A percentile compares a stretch with the other conserved stretches of the same genome.
These are phyloP conservation scores for Octodonta nipae DNA, from an alignment of 2,888 invertebrate species.

Conservation along the genomic window DNA sequence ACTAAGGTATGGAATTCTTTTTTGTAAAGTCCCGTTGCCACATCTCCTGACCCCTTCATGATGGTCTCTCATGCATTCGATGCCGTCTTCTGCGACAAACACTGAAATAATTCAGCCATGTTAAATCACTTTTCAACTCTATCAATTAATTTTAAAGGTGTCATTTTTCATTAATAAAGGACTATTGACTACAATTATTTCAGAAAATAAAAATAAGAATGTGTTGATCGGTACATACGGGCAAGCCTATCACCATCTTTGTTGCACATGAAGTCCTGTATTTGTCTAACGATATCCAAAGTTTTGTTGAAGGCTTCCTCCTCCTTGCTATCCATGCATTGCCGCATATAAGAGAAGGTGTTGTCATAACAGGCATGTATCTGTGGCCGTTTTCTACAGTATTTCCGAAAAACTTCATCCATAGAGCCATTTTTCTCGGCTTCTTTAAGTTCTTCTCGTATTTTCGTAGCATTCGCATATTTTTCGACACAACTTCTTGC, in stretches of 20 bases:
- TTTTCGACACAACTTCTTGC: slow-evolving; percentile 43
- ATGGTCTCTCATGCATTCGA: slow-evolving; percentile 54
- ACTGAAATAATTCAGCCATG: no score
- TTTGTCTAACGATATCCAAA: slow-evolving; percentile 53
- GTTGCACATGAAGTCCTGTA: slow-evolving; percentile 60
- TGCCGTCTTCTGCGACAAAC: slow-evolving; percentile 70
- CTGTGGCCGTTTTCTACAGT: slow-evolving; percentile 51
- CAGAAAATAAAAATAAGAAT: no score
- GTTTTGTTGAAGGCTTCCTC: slow-evolving; percentile 46
- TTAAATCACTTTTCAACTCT: no score
- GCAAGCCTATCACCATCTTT: slow-evolving; percentile 75
- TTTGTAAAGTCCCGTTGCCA: slow-evolving; percentile 46
- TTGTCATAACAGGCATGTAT: slow-evolving; percentile 48
- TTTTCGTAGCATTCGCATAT: slow-evolving; percentile 43
- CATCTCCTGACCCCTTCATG: slow-evolving; percentile 49
- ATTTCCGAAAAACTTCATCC: slow-evolving; percentile 41
- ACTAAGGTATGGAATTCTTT: slow-evolving; percentile 37
- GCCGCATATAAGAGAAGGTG: slow-evolving; percentile 43
- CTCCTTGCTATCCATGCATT: slow-evolving; percentile 52
- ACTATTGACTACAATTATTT: no score
- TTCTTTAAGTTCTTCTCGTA: slow-evolving; percentile 52
- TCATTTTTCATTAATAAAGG: no score
- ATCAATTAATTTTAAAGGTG: no score
- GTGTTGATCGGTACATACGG: no score
- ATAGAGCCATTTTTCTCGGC: slow-evolving; percentile 48